Conservation (phyloP, 2,113 vertebrate species). For the Hymenochirus boettgeri region DNA sequence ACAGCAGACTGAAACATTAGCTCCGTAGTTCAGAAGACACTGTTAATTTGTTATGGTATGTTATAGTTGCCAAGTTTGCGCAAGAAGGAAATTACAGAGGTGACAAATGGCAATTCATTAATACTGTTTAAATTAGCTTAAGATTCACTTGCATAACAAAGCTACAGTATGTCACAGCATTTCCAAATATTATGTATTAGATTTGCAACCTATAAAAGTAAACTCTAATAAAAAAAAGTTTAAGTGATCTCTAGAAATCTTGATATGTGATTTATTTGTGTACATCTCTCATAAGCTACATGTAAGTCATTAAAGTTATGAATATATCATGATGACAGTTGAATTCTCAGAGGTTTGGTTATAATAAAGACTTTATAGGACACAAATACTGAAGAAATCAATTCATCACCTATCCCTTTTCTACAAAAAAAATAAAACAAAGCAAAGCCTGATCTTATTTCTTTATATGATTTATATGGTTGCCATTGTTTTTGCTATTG, state of each 20-base stretch:
- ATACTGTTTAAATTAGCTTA: not conserved
- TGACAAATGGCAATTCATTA: conserved; percentile 9
- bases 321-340: conserved; percentile 27
- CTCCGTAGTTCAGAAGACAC: conserved; percentile 5
- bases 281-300: conserved; percentile 17
- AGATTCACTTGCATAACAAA: conserved; percentile 6
- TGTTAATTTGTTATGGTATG: conserved; percentile 19
- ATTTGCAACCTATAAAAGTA: not conserved
- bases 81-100: not conserved
- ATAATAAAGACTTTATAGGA: conserved; percentile 33
- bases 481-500: conserved; percentile 24
- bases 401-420: conserved; percentile 23
- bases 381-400: conserved; percentile 26
- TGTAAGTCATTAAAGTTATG: conserved; percentile 21
- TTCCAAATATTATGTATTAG: no score
- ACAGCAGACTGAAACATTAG: conserved; percentile 6
- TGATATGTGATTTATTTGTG: conserved; percentile 28
- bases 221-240: no score
- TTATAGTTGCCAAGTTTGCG: not conserved
- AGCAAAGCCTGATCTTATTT: conserved; percentile 35
- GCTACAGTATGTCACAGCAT: not conserved
- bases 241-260: conserved; percentile 3
- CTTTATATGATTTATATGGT: conserved; percentile 34
- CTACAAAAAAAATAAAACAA: conserved; percentile 37
- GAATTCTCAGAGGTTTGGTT: conserved; percentile 17